phyloP scores from a whole-genome alignment of 2,113 vertebrate species.

The Dipodomys ordii region DNA sequence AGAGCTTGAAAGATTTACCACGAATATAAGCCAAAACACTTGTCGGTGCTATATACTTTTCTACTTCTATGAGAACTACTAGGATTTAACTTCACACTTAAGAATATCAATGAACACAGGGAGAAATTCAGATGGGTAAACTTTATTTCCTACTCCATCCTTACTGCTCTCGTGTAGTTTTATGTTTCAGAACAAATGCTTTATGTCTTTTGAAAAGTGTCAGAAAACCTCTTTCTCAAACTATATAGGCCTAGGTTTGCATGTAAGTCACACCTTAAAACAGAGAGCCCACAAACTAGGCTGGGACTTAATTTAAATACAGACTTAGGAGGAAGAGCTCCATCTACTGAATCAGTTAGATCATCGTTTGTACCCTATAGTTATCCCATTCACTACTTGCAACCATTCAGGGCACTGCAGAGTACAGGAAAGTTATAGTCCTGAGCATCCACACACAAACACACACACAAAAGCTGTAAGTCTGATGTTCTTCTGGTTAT shows the following conservation, averaged over 20 bases:
- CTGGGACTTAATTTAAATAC: constrained; percentile 74
- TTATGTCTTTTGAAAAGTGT: constrained; percentile 52
- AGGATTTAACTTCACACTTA: constrained; percentile 58
- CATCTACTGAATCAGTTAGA: constrained; percentile 81
- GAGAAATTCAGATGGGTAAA: constrained; percentile 46
- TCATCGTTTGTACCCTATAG: constrained; percentile 72
- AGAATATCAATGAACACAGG: constrained; percentile 36
- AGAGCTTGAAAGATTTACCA: constrained; percentile 81
- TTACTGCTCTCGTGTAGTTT: constrained; percentile 5
- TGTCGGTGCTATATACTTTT: constrained; percentile 18
- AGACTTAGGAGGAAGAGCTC: constrained; percentile 82
- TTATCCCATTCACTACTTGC: constrained; percentile 74
- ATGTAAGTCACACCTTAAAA: constrained; percentile 73
- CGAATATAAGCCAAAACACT: constrained; percentile 56
- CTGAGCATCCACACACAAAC: not conserved
- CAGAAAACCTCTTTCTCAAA: constrained; percentile 57
- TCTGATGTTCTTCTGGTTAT: constrained; percentile 46
- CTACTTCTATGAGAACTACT: not conserved
- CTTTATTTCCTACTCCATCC: constrained; percentile 20
- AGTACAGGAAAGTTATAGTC: constrained; percentile 55
- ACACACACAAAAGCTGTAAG: constrained; percentile 5
- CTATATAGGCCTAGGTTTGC: constrained; percentile 26
- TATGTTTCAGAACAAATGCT: constrained; percentile 14
- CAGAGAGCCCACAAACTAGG: constrained; percentile 56
- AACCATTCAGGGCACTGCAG: constrained; percentile 54